A percentile compares a stretch with the other conserved stretches of the same genome.
Conservation (phyloP, 2,888 invertebrate genomes). For the Chromoteleia sp. region DNA sequence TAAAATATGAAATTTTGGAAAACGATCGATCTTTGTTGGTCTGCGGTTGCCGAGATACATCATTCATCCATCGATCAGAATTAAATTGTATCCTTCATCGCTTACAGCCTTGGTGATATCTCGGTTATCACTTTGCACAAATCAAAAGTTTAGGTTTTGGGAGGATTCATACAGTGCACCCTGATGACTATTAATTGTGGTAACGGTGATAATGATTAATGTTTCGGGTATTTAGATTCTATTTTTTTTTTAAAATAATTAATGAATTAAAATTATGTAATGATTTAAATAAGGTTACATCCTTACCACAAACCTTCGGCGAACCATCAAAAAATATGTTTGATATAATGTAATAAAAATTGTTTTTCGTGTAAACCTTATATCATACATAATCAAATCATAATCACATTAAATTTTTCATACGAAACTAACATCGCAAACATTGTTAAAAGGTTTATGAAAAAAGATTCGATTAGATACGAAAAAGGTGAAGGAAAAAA, state of each 20-base stretch:
- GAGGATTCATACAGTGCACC: constrained; percentile 8
- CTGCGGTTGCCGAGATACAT: constrained; percentile 13
- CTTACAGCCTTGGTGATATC: constrained; percentile 12
- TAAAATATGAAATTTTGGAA: neutral
- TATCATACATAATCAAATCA: neutral
- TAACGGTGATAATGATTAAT: constrained; percentile 12
- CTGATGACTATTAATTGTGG: constrained; percentile 14
- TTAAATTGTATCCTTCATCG: constrained; percentile 19
- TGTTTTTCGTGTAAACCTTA: no score
- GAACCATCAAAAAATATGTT: neutral
- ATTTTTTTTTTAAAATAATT: no score
- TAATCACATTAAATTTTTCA: constrained; percentile 15
- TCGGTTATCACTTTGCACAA: constrained; percentile 12
- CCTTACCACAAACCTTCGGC: neutral
- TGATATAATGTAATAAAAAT: neutral
- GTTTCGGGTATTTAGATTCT: no score
- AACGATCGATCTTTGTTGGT: constrained; percentile 27
- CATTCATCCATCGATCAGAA: constrained; percentile 37
- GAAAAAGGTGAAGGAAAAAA: constrained; percentile 25
- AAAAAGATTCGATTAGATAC: constrained; percentile 12
- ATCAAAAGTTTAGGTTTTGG: constrained; percentile 29
- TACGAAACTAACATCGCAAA: constrained; percentile 16
- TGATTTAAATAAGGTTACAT: neutral
- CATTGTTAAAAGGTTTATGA: constrained; percentile 7
- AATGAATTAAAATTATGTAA: neutral